Evolutionary conservation across 2,797 vertebrate genomes (phyloP), one percentile per base, ranked within the genome.

Genomic region (Sebastolobus alascanus): DNA sequence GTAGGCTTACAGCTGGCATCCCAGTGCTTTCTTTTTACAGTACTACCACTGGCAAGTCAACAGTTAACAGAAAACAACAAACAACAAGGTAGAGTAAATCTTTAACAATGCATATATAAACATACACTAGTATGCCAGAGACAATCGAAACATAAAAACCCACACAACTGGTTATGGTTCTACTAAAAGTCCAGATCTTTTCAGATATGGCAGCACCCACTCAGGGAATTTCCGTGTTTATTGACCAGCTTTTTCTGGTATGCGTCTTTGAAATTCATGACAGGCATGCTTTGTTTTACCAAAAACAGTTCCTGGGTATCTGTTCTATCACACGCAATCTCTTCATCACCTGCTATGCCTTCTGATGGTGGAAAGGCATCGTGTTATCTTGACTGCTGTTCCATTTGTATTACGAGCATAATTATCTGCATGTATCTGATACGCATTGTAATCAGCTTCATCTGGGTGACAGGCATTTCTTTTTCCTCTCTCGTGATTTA

Each of bases 371-470:
- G 58, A 85, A 80, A 90, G 77, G 84, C 87, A 85, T 84, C 60
- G 69, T 69, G 71, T 89, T 87, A 92, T 92, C 90, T 92, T 31
- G 77, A 85, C 85, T 92, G 84, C 91, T 87, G 83, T 86, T 92
- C 86, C 80, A 91, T 90, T 94, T 92, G 90, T 92, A 89, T 92
- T 91, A 91, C 68, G 61, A 86, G 84, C 75, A 79, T 92, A 93
- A 94, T 94, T 92, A 94, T 91, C 89, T 84, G 70, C 86, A 75
- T 89, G 87, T 84, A 93, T 94, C 92, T 90, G 93, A 93, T 94
- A 94, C 86, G 90, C 87, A 83, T 80, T 87, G 81, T 93, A 92
- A 95, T 95, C 92, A 86, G 87, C 84, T 91, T 90, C 87, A 95
- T 95, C 93, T 92, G 87, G 55, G 68, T 83, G 89, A 87, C 93